Conservation (phyloP, 2,113 vertebrate genomes). For the Uria aalge region DNA sequence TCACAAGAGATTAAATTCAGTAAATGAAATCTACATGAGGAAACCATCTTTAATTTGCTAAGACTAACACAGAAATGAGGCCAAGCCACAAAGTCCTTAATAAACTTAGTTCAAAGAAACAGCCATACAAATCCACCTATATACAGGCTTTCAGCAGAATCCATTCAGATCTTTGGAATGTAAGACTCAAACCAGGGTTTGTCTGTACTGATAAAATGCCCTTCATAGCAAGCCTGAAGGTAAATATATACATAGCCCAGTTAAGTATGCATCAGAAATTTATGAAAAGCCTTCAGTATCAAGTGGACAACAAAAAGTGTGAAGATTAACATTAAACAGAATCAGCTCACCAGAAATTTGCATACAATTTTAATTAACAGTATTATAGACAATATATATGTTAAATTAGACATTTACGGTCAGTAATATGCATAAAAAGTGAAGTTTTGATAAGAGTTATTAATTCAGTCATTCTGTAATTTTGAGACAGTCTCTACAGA, state of each 20-base stretch:
- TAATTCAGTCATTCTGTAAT: neutral
- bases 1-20: neutral
- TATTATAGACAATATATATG: neutral
- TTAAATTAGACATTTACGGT: neutral
- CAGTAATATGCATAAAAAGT: neutral
- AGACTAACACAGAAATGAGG: constrained; percentile 2
- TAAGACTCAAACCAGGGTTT: neutral
- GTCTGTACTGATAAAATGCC: neutral
- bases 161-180: constrained; percentile 3
- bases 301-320: neutral
- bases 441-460: neutral
- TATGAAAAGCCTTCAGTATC: neutral
- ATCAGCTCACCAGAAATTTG: neutral
- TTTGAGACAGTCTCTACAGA: neutral
- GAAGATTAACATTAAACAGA: neutral
- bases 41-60: constrained; percentile 15
- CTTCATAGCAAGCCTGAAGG: neutral
- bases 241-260: neutral
- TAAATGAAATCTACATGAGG: neutral
- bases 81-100: constrained; percentile 32
- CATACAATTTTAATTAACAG: neutral
- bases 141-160: neutral
- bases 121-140: neutral
- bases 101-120: neutral
- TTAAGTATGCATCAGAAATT: neutral